Base-by-base conservation (phyloP, 1,140 invertebrate species). In the Aphaenogaster rudis region DNA sequence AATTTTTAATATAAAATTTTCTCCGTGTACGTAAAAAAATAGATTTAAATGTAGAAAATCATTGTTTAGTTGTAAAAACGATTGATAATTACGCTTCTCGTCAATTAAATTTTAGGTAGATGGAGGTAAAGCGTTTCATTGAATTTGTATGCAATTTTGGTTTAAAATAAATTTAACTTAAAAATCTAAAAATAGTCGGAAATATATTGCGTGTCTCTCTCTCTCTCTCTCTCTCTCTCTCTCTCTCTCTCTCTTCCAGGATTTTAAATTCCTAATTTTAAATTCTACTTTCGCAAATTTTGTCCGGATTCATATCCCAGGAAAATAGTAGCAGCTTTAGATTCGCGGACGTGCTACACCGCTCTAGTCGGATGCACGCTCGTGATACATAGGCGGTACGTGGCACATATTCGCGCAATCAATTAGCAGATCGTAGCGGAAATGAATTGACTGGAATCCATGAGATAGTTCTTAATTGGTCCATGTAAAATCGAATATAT, bases 401-500 rank as follows among this genome's bases (percentile, higher is more conserved):
- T 33, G 48, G 1, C 2, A n/a, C 64, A 67, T 67, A 80, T 54
- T 80, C 63, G 78, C 17, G 50, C 78, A 33, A 71, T 81, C 50
- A 59, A 81, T 81, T 81, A 71, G 66, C 52, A 57, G 50, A 59
- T 81, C 48, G 59, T 0, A 54, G 13, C 15, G 64, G 52, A 81
- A 81, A 45, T 45, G 36, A 81, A 71, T 81, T 28, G 64, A 81
- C 54, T 33, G 50, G 52, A 81, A 71, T 81, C 13, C 36, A 9
- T 21, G 79, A 81, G 50, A 9, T 15, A 81, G 39, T 69, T 69
- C 66, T 21, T 71, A 57, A 81, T 71, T 81, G 79, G 0, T 39
- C 21, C 8, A 57, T 9, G 17, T 69, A 69, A 69, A 81, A 42
- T 81, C 78, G 21, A 42, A 71, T 71, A 57, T 81, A 45, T 28